These are phyloP conservation scores for Geodia barretti DNA, from an alignment of 37 sponge, comb jelly and placozoan genomes.

Conservation along the genomic window DNA sequence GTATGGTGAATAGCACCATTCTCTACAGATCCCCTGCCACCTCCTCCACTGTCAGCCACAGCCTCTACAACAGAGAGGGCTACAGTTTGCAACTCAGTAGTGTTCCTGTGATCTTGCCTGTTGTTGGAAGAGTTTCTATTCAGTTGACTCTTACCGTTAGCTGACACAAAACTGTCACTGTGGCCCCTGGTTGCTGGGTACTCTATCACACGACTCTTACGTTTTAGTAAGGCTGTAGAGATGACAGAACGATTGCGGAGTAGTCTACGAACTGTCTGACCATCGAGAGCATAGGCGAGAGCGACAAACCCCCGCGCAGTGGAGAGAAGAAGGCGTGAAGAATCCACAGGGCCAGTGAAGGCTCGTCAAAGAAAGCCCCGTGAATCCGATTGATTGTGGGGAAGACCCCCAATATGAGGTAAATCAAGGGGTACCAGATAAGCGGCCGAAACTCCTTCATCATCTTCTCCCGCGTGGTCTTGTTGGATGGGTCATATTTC, in stretches of 20 bases:
- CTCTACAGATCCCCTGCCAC: no score
- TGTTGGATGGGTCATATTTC: not conserved
- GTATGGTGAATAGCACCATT: no score
- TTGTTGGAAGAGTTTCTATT: not conserved
- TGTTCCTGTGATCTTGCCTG: not conserved
- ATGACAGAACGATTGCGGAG: not conserved
- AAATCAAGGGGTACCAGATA: constrained; percentile 48
- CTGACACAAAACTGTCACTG: constrained; percentile 19
- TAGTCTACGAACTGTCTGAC: constrained; percentile 22
- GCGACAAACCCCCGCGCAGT: constrained; percentile 35
- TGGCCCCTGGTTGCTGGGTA: constrained; percentile 3
- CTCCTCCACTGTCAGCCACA: no score
- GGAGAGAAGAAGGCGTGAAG: constrained; percentile 3
- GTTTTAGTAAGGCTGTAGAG: not conserved
- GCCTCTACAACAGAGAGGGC: no score
- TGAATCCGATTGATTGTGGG: constrained; percentile 53
- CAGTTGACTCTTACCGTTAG: not conserved
- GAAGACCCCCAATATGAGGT: constrained; percentile 35
- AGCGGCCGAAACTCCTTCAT: constrained; percentile 6
- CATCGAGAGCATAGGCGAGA: constrained; percentile 28
- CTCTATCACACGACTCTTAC: not conserved
- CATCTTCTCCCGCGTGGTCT: not conserved
- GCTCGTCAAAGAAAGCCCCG: not conserved
- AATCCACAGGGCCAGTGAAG: constrained; percentile 28
- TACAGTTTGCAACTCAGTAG: no score